Evolutionary conservation across 2,888 invertebrate genomes (phyloP).

Genomic region (Pelosia muscerda): DNA sequence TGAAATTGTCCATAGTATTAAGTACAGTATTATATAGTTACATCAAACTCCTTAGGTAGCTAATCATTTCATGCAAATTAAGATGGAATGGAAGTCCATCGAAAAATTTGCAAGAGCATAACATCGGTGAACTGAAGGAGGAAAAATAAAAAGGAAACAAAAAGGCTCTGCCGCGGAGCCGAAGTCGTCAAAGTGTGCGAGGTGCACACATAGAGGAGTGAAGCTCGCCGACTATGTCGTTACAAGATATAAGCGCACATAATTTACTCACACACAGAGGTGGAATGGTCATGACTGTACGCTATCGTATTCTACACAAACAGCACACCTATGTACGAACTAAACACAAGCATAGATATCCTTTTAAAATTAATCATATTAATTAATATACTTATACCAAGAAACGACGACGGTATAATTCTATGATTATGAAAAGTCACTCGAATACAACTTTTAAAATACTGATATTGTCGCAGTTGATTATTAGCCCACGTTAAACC

Average conservation of each 20-base stretch:
- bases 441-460: conserved; percentile 18
- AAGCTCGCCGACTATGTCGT: conserved; percentile 71
- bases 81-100: conserved; percentile 36
- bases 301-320: conserved; percentile 45
- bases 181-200: conserved; percentile 67
- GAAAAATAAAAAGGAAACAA: conserved; percentile 84
- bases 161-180: conserved; percentile 78
- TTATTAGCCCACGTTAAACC: conserved; percentile 27
- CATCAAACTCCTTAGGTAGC: background rate
- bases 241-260: conserved; percentile 70
- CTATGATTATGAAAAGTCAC: conserved; percentile 9
- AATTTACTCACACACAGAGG: conserved; percentile 70
- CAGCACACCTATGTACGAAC: conserved; percentile 52
- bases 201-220: conserved; percentile 64
- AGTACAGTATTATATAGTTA: background rate
- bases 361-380: conserved; percentile 22
- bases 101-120: conserved; percentile 63
- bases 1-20: too few species aligned
- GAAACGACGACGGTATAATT: conserved; percentile 5
- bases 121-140: conserved; percentile 71
- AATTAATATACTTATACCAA: conserved; percentile 4
- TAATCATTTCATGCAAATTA: background rate
- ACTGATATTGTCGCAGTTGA: conserved; percentile 23
- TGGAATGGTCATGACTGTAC: conserved; percentile 53
- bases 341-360: conserved; percentile 42